These are phyloP conservation scores for Plagodis pulveraria DNA, from an alignment of 2,888 invertebrate species.

Conservation along the genomic window DNA sequence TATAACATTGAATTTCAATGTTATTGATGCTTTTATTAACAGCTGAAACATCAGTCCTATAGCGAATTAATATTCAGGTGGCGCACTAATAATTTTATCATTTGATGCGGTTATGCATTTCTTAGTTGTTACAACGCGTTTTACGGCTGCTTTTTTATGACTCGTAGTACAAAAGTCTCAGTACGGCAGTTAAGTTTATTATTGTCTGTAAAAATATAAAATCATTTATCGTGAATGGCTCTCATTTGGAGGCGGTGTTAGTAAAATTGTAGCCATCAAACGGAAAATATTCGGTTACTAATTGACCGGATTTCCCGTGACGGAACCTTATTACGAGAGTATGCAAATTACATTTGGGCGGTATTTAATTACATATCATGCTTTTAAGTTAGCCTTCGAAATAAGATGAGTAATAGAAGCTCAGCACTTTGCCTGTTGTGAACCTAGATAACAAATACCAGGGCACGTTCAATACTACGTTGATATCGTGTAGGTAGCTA, in stretches of 20 bases:
- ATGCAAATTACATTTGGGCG: conserved; percentile 51
- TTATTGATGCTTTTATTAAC: background rate
- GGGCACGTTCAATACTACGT: conserved; percentile 10
- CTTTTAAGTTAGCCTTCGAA: conserved; percentile 11
- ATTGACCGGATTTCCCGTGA: conserved; percentile 59
- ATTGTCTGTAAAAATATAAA: conserved; percentile 48
- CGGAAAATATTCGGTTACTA: conserved; percentile 53
- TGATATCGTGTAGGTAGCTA: background rate
- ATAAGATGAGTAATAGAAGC: conserved; percentile 2
- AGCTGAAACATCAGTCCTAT: background rate
- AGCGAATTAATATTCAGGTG: conserved; percentile 17
- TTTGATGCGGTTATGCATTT: conserved; percentile 37
- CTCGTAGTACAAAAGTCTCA: conserved; percentile 40
- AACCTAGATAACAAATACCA: conserved; percentile 1
- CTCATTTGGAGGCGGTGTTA: conserved; percentile 33
- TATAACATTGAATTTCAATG: background rate
- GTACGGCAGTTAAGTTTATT: conserved; percentile 44
- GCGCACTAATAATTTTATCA: conserved; percentile 23
- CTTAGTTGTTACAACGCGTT: conserved; percentile 35
- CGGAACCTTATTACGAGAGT: conserved; percentile 50
- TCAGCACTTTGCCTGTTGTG: background rate
- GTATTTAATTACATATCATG: conserved; percentile 37
- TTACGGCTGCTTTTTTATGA: conserved; percentile 42
- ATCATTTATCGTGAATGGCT: conserved; percentile 37
- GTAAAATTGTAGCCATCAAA: conserved; percentile 48